Base-by-base conservation (phyloP, 2,888 invertebrate genomes). In the Tetrapedia diversipes region DNA sequence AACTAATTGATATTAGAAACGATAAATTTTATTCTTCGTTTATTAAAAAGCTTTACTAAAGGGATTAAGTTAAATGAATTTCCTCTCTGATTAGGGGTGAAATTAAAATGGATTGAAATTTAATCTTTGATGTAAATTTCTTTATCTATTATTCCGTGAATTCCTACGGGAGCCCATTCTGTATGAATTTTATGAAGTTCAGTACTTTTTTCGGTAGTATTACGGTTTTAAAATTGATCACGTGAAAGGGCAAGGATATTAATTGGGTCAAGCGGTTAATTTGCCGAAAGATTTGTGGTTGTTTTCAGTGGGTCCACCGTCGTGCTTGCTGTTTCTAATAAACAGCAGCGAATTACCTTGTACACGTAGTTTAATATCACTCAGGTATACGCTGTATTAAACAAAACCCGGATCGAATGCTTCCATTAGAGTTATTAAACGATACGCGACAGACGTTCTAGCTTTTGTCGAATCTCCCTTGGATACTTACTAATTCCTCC, bases 351-450 rank as follows among this genome's bases (percentile, higher is more conserved):
- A n/a, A 54, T 53, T 34, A 54, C 34, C 43, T 16, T 22, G 54
- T 41, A 29, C 43, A n/a, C 43, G 22, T 34, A n/a, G 49, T 59
- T 66, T 43, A 61, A 61, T 32, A 49, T 59, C 51, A 32, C 32
- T 41, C 39, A 39, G 37, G 19, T 39, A 41, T 27, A 11, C n/a
- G 2, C 14, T n/a, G 27, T 19, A n/a, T 39, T 37, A 32, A 24
- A 66, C 10, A 22, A 16, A 16, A 11, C n/a, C 14, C 4, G 10
- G 39, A 56, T 61, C 43, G 49, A 47, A 49, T 29, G 39, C 59
- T 29, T 51, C 67, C 63, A 43, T 79, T 47, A 66, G 71, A 29
- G 24, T 45, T 27, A 71, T 69, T 75, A 49, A 67, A 59, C 57
- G 45, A 29, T n/a, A 53, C 11, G 29, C 43, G 24, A n/a, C 43